These are phyloP conservation scores for Hermaeophaga mercurialis DNA, from an alignment of 2,888 invertebrate genomes.

Conservation along the genomic window DNA sequence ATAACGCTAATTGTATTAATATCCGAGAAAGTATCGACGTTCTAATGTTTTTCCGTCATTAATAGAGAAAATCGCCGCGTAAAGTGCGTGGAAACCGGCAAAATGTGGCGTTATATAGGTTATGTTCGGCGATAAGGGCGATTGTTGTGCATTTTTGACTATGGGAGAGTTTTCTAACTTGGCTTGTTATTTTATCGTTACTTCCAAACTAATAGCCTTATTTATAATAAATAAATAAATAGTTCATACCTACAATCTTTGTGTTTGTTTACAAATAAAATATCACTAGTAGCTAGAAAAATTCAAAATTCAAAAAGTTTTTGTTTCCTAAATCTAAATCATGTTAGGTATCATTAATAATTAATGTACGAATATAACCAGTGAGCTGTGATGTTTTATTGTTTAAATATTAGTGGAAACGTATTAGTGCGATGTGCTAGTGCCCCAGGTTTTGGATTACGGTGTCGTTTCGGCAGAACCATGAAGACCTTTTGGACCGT, in stretches of 20 bases:
- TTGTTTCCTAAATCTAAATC: too few species aligned
- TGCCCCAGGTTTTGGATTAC: constrained; percentile 34
- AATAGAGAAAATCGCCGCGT: constrained; percentile 33
- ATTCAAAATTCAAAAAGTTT: too few species aligned
- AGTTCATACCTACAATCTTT: too few species aligned
- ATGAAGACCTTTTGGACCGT: constrained; percentile 18
- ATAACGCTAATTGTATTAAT: constrained; percentile 26
- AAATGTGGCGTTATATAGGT: constrained; percentile 48
- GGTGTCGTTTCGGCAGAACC: constrained; percentile 30
- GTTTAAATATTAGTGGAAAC: constrained; percentile 41
- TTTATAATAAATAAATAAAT: constrained; percentile 9
- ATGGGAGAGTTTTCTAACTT: constrained; percentile 40
- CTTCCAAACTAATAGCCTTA: constrained; percentile 19
- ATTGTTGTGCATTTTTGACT: constrained; percentile 43
- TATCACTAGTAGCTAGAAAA: constrained; percentile 4
- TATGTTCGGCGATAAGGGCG: constrained; percentile 50
- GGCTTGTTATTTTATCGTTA: constrained; percentile 43
- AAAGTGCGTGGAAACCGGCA: constrained; percentile 44
- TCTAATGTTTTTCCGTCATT: constrained; percentile 19
- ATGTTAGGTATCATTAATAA: too few species aligned
- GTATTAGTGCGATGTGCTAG: constrained; percentile 35
- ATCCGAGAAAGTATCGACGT: constrained; percentile 25
- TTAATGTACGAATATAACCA: constrained; percentile 21
- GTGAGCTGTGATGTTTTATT: constrained; percentile 38
- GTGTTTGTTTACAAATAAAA: constrained; percentile 20